Percentiles rank a stretch among this genome's conserved stretches.
These are phyloP conservation scores for Cyclopterus lumpus DNA, from an alignment of 2,797 vertebrate genomes.

Conservation along the genomic window DNA sequence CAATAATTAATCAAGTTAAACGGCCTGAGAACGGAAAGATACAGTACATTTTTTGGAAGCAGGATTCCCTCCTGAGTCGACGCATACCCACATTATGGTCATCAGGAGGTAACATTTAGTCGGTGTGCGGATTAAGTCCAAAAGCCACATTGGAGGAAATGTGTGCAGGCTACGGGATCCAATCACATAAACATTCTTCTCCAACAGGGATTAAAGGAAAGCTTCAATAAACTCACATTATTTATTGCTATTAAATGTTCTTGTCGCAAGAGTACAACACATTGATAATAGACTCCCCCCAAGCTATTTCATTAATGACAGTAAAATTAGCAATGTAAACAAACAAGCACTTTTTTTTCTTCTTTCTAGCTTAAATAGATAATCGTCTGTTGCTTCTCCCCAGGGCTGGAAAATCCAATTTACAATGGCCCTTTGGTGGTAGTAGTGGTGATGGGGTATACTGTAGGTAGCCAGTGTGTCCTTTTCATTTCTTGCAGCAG, in stretches of 20 bases:
- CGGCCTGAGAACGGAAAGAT: slow-evolving; percentile 16
- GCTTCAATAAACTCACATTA: slow-evolving; percentile 14
- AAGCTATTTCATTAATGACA: slow-evolving; percentile 37
- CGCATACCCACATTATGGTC: background rate
- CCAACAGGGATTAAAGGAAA: slow-evolving; percentile 3
- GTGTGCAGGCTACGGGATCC: background rate
- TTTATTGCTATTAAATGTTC: slow-evolving; percentile 36
- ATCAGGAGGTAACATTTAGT: background rate
- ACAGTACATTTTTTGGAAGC: slow-evolving; percentile 3
- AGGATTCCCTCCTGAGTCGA: background rate
- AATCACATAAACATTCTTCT: slow-evolving; percentile 16
- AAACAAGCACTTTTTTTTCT: slow-evolving; percentile 39
- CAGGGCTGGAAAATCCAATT: slow-evolving; percentile 34
- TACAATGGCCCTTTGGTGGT: slow-evolving; percentile 27
- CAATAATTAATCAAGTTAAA: slow-evolving; percentile 45
- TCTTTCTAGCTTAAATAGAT: slow-evolving; percentile 32
- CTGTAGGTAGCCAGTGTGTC: slow-evolving; percentile 10
- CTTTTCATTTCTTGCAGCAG: slow-evolving; percentile 29
- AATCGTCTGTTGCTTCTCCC: slow-evolving; percentile 27
- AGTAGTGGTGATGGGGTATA: background rate
- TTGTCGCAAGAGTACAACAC: slow-evolving; percentile 12
- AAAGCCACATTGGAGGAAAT: background rate
- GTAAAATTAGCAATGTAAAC: slow-evolving; percentile 47
- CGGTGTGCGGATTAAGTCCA: background rate
- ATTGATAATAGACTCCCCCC: slow-evolving; percentile 30